Conservation (phyloP, 1,140 invertebrate species). For the Zophobas atratus region DNA sequence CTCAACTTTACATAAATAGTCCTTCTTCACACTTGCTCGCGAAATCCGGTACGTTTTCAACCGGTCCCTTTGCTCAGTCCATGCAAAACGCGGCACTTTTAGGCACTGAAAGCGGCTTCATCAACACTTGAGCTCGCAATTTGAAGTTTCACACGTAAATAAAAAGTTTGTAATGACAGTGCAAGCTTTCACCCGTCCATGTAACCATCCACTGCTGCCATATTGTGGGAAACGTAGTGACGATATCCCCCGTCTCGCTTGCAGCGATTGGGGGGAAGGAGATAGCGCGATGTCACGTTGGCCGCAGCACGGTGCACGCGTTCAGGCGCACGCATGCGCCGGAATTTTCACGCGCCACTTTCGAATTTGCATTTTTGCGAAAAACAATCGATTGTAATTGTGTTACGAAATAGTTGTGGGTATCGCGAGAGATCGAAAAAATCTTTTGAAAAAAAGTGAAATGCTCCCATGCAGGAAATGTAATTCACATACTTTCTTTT, state of each 20-base stretch:
- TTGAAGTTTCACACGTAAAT: slow-evolving; percentile 56
- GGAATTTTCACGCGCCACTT: slow-evolving; percentile 13
- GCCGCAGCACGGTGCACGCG: not conserved
- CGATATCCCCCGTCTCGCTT: not conserved
- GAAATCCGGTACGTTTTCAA: not conserved
- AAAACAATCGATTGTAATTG: not conserved
- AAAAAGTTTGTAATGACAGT: slow-evolving; percentile 55
- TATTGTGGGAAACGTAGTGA: slow-evolving; percentile 1
- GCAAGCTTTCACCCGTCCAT: slow-evolving; percentile 45
- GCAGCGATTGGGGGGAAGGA: not conserved
- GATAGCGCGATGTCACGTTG: not conserved
- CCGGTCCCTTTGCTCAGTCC: not conserved
- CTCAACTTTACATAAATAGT: slow-evolving; percentile 41
- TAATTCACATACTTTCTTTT: slow-evolving; percentile 56
- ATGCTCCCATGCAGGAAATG: slow-evolving; percentile 48
- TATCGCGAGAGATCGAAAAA: not conserved
- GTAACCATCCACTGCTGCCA: slow-evolving; percentile 33
- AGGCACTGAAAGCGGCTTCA: slow-evolving; percentile 28
- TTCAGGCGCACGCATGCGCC: not conserved
- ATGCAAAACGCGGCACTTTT: slow-evolving; percentile 2
- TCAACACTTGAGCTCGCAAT: slow-evolving; percentile 30
- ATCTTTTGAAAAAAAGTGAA: slow-evolving; percentile 53
- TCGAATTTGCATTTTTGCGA: slow-evolving; percentile 25
- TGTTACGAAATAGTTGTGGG: slow-evolving; percentile 34
- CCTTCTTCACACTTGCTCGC: slow-evolving; percentile 33